Conservation (phyloP, 1,140 invertebrate genomes). For the Scaptomyza graminum region DNA sequence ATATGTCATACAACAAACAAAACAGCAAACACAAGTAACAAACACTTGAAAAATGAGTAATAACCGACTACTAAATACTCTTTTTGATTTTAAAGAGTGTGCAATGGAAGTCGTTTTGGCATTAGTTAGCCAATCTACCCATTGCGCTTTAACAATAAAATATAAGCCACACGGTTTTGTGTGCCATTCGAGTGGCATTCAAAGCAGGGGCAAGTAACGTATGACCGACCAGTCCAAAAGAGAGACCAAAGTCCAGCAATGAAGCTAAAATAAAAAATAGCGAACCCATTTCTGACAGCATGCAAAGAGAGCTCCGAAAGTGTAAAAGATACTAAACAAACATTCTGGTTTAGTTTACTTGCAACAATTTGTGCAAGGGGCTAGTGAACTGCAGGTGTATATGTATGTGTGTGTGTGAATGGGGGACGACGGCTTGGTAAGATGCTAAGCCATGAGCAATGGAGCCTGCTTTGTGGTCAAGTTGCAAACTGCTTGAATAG, state of each 20-base stretch:
- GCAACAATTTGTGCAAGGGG: slow-evolving; percentile 52
- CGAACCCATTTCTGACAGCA: slow-evolving; percentile 18
- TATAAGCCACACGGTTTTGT: neutral
- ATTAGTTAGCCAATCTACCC: no score
- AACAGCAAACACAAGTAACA: slow-evolving; percentile 49
- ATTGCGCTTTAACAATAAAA: no score
- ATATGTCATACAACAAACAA: slow-evolving; percentile 79
- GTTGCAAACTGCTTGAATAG: slow-evolving; percentile 42
- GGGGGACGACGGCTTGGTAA: slow-evolving; percentile 19
- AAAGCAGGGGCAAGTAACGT: slow-evolving; percentile 56
- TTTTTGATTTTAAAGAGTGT: neutral
- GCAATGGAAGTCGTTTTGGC: no score
- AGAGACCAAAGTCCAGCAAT: slow-evolving; percentile 1
- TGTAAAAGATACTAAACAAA: slow-evolving; percentile 71
- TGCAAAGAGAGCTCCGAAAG: slow-evolving; percentile 1
- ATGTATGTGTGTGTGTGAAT: neutral
- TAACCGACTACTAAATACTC: neutral
- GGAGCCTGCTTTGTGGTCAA: slow-evolving; percentile 38
- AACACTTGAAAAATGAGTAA: neutral
- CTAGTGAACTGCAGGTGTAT: slow-evolving; percentile 45
- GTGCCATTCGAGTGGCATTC: slow-evolving; percentile 38
- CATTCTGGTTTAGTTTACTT: slow-evolving; percentile 70
- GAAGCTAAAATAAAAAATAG: neutral
- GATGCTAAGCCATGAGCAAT: slow-evolving; percentile 32
- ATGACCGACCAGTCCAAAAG: slow-evolving; percentile 44